Percentiles rank a stretch among this genome's conserved stretches.
phyloP scores from a whole-genome alignment of 2,888 invertebrate species.

The Petrolisthes manimaculis region DNA sequence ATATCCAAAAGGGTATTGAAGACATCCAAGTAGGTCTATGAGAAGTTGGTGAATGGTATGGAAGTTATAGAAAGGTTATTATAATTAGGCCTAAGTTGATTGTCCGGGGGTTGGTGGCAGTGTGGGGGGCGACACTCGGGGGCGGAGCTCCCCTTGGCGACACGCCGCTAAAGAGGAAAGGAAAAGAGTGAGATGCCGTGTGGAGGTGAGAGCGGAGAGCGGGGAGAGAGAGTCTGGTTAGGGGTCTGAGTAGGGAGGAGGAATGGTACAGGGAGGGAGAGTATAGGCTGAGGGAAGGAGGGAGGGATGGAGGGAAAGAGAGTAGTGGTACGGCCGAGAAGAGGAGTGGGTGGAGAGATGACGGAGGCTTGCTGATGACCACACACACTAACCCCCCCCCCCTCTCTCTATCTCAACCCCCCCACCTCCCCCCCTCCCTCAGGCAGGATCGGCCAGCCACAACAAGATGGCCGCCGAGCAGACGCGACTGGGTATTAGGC shows the following conservation, averaged over 20 bases:
- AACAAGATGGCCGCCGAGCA: constrained; percentile 31
- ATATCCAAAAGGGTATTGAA: too few relatives aligned
- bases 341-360: constrained; percentile 18
- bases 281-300: too few relatives aligned
- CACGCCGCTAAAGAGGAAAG: constrained; percentile 1
- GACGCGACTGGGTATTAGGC: constrained; percentile 19
- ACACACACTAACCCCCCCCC: constrained; percentile 3
- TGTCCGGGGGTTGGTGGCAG: not conserved
- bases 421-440: not conserved
- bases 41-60: too few relatives aligned
- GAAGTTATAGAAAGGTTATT: too few relatives aligned
- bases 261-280: not conserved
- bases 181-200: constrained; percentile 14
- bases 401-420: not conserved
- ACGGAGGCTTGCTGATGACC: constrained; percentile 25
- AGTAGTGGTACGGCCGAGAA: not conserved
- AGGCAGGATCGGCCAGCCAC: not conserved
- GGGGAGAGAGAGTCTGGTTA: constrained; percentile 24
- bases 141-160: not conserved
- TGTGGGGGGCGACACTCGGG: not conserved
- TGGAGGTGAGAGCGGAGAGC: constrained; percentile 14
- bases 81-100: not conserved
- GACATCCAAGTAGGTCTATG: too few relatives aligned
- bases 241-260: not conserved
- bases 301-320: not conserved